Evolutionary conservation across 2,113 vertebrate species (phyloP), one percentile per base, ranked within the genome.

Genomic region (Trachemys scripta): DNA sequence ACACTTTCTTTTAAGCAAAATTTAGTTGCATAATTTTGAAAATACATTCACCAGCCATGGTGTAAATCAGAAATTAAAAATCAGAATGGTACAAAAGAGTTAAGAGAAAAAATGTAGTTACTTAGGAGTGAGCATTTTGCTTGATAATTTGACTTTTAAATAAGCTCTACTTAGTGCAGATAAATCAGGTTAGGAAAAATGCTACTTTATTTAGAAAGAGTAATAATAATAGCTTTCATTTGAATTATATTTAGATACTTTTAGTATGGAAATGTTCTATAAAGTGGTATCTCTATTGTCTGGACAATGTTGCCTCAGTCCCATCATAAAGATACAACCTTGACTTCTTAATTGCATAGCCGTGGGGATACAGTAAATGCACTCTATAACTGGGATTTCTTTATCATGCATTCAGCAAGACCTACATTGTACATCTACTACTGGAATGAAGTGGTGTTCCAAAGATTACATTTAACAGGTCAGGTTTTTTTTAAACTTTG

Each of bases 1-100:
- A 2, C 47, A 82, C 53, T 95, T 85, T 91, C 90, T 90, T 65
- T 84, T 90, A 47, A 45, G 65, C 83, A 81, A 91, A 31, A 31
- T 17, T 89, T 49, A 84, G 79, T 51, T 62, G 53, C 80, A 91
- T 96, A 85, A 91, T 81, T 76, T 78, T 45, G 27, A 76, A 96
- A 75, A 82, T 84, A 90, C 89, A 59, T 51, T 13, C 75, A 96
- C 20, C 78, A 91, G 22, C 94, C 84, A 27, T n/a, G 69, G 85
- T 62, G 86, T 16, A n/a, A 88, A 81, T 25, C 4, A 86, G 92
- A 54, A 62, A 62, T 62, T 29, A 62, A 94, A 45, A 76, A 76
- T 13, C 4, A 45, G 10, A 78, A 29, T 38, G 19, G 65, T 72
- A 10, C 75, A 45, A 78, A 47, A 47, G 20, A 29, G 27, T 62